Base-by-base conservation (phyloP, 2,888 invertebrate species). In the Pammene aurita region DNA sequence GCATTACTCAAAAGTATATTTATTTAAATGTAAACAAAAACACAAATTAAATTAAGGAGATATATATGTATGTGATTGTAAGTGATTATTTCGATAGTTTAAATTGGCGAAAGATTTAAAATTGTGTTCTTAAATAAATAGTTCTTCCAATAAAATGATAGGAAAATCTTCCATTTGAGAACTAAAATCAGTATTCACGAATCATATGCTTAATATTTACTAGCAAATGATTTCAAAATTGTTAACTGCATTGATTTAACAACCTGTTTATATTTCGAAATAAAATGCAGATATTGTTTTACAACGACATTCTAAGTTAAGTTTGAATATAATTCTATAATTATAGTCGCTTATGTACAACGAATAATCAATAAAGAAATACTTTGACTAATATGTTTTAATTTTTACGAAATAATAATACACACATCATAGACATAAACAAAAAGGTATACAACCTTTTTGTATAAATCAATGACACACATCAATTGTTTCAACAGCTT, bases 271-370 rank as follows among this genome's bases (percentile, higher is more conserved):
- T 5, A 18, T n/a, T 18, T 48, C 14, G 7, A 18, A 41, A 48
- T 41, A 16, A 11, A 38, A 38, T 66, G 7, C 11, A 66, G 34
- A 42, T 34, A 42, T 58, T 68, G 57, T 52, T 63, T 63, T 71
- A 66, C 52, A 57, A 61, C 48, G 34, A 50, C 46, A 63, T 68
- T 70, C 41, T 66, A 62, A 55, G 71, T 80, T 82, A 79, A 78
- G 77, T 81, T 80, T 77, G 67, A 76, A 73, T 80, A 79, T 76
- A 79, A 78, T 77, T 80, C n/a, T 68, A 80, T 80, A 78, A 80
- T 82, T 81, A 85, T 81, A 82, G 82, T 85, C 84, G 87, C 86
- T 86, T 88, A 65, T 69, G 83, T 86, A 85, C 86, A 83, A 85
- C 81, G 79, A 84, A 80, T 84, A 86, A 83, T 80, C 74, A 84